Evolutionary conservation across 2,113 vertebrate species (phyloP), one percentile per base, ranked within the genome.

Genomic region (Mustela nigripes): DNA sequence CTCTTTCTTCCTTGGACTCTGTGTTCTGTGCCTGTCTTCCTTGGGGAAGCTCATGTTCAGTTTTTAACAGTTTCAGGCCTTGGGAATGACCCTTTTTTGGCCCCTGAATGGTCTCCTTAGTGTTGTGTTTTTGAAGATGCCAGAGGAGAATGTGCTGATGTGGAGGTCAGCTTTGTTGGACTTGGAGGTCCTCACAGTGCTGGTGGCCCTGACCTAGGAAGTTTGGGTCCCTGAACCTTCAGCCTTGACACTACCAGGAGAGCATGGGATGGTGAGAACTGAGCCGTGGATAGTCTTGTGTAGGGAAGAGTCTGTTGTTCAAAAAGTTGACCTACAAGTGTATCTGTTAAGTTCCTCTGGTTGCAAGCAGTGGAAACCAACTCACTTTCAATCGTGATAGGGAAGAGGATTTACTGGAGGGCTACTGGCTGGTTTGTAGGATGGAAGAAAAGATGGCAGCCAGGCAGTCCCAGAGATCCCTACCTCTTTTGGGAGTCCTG

Each of bases 311-410:
- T 89, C 48, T 92, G 19, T 50, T 71, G 87, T 62, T 95, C 24
- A 62, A n/a, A 62, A 85, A 50, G 42, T 63, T 85, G 42, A 42
- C 76, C 1, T 58, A 15, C 56, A 71, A 58, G 31, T 74, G 18
- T 97, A 73, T 79, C 28, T 45, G 26, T 81, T 86, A 78, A 33
- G 45, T 62, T 82, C 92, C 73, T 90, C 67, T 90, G 31, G 78
- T 96, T 71, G 39, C 24, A 89, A 76, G 67, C 39, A 89, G 87
- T 39, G 92, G 73, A 92, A 94, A 89, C 39, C 65, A 96, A 78
- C 31, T 86, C 39, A 78, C 18, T 31, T 36, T 74, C 71, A 84
- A 67, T 22, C 71, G 33, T 28, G 67, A 42, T 58, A 80, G 42
- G 22, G 42, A 86, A 53, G 80, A 60, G 26, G 63, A 65, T 67